phyloP scores from a whole-genome alignment of 2,113 vertebrate species.

The Labeo rohita region DNA sequence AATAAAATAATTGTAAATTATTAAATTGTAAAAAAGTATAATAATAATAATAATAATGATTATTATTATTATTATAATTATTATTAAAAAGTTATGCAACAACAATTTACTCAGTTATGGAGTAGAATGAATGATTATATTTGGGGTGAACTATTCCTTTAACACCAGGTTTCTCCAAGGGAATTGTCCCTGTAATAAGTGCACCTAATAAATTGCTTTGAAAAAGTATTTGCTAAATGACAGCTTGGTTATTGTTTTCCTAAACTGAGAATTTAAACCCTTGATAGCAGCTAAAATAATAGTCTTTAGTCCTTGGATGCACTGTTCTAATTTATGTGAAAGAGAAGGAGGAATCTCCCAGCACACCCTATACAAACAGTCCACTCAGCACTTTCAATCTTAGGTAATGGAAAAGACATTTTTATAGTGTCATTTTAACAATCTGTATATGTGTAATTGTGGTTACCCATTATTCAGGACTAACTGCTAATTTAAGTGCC shows the following conservation, averaged over 20 bases:
- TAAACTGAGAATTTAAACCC: neutral
- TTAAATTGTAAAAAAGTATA: too few species aligned
- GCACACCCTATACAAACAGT: neutral
- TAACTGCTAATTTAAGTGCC: neutral
- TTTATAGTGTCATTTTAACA: slow-evolving; percentile 28
- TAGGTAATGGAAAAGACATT: slow-evolving; percentile 3
- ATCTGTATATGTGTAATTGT: slow-evolving; percentile 14
- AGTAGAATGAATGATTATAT: neutral
- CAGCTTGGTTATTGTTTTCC: neutral
- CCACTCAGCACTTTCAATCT: neutral
- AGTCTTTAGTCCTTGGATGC: neutral
- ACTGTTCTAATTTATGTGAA: neutral
- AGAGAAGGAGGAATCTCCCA: neutral
- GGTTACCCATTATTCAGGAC: neutral
- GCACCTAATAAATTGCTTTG: neutral
- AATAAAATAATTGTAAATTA: too few species aligned
- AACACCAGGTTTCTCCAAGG: neutral
- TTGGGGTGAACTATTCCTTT: neutral
- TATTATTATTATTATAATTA: too few species aligned
- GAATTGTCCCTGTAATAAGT: neutral
- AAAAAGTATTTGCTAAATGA: neutral
- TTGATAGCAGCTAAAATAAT: neutral
- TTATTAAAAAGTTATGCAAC: too few species aligned
- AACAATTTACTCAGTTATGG: too few species aligned
- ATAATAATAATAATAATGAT: too few species aligned